Evolutionary conservation across 2,888 invertebrate genomes (phyloP).

Genomic region (Candidula unifasciata): DNA sequence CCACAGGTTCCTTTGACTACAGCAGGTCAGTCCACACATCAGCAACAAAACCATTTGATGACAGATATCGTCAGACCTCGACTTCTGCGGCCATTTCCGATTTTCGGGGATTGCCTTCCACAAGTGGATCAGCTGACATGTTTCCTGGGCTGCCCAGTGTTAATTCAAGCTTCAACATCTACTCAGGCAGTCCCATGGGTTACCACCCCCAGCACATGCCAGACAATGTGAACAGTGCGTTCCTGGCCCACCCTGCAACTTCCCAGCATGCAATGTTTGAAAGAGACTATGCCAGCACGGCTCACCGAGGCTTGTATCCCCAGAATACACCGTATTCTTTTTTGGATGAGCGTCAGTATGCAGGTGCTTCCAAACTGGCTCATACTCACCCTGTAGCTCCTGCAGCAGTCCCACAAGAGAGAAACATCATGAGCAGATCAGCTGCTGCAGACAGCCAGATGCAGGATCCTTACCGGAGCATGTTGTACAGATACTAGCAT

Average conservation of each 20-base stretch:
- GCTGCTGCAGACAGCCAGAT: slow-evolving; percentile 68
- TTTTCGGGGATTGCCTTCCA: slow-evolving; percentile 72
- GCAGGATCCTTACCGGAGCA: slow-evolving; percentile 75
- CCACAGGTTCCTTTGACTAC: slow-evolving; percentile 69
- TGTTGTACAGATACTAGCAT: slow-evolving; percentile 68
- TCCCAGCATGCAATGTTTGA: slow-evolving; percentile 72
- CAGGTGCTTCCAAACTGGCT: slow-evolving; percentile 66
- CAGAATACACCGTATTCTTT: slow-evolving; percentile 74
- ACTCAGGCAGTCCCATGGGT: slow-evolving; percentile 74
- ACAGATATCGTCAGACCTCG: slow-evolving; percentile 70
- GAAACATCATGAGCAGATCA: slow-evolving; percentile 70
- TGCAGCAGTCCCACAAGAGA: slow-evolving; percentile 60
- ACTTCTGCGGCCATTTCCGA: slow-evolving; percentile 67
- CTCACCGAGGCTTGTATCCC: slow-evolving; percentile 70
- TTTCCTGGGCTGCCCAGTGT: slow-evolving; percentile 67
- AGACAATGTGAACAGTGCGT: slow-evolving; percentile 72
- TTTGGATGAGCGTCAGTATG: slow-evolving; percentile 74
- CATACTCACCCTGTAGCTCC: slow-evolving; percentile 60
- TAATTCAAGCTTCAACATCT: slow-evolving; percentile 73
- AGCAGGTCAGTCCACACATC: slow-evolving; percentile 66
- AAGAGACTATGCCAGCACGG: slow-evolving; percentile 63
- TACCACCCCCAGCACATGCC: slow-evolving; percentile 71
- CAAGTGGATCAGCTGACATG: slow-evolving; percentile 70
- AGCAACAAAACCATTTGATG: slow-evolving; percentile 73
- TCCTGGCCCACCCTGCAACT: slow-evolving; percentile 66